These are phyloP conservation scores for Collichthys lucidus DNA, from an alignment of 2,113 vertebrate species.

Conservation along the genomic window DNA sequence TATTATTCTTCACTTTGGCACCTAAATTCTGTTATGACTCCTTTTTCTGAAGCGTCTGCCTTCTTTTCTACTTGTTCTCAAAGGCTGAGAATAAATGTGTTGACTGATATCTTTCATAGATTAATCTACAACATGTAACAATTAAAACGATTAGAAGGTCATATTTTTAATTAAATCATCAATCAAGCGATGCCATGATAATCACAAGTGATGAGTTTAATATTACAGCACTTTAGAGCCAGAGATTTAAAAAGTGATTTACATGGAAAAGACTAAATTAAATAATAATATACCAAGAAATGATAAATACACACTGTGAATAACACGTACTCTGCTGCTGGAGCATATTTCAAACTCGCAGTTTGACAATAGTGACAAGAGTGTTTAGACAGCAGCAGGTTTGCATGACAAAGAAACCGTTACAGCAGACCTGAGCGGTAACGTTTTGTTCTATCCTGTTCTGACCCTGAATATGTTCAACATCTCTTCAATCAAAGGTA, in stretches of 20 bases:
- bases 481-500: not conserved
- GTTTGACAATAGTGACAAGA: not conserved
- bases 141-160: not conserved
- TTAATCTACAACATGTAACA: not conserved
- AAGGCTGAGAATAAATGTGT: not conserved
- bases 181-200: not conserved
- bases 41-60: not conserved
- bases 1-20: not conserved
- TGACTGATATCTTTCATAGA: not conserved
- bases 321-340: not conserved
- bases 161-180: not conserved
- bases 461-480: not conserved
- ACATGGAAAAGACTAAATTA: not conserved
- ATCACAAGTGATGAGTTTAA: too few species aligned
- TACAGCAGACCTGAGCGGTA: not conserved
- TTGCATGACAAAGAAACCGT: constrained; percentile 26
- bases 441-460: constrained; percentile 5
- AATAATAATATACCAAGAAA: not conserved
- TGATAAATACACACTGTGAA: not conserved
- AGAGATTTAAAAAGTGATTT: not conserved
- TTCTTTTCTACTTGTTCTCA: not conserved
- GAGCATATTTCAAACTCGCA: not conserved
- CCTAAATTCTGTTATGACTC: not conserved
- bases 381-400: constrained; percentile 7
- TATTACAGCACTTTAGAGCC: not conserved